Conservation (phyloP, 2,888 invertebrate genomes). For the Eupithecia inturbata region DNA sequence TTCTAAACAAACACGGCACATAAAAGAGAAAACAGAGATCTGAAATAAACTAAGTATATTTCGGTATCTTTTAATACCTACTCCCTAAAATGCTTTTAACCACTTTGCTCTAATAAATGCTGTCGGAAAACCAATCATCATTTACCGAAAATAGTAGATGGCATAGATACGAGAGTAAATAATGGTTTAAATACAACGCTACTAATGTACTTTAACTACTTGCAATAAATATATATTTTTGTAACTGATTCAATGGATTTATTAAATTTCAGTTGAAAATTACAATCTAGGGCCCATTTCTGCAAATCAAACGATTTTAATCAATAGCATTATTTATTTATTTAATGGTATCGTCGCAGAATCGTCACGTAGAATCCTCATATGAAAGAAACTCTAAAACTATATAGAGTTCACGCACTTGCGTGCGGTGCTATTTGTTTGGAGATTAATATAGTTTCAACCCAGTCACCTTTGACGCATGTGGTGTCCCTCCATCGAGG, state of each 20-base stretch:
- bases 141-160: background rate
- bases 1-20: conserved; percentile 14
- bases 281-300: background rate
- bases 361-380: background rate
- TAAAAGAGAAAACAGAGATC: conserved; percentile 11
- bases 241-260: background rate
- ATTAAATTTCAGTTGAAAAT: background rate
- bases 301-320: background rate
- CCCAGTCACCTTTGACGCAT: background rate
- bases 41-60: conserved; percentile 7
- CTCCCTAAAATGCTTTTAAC: background rate
- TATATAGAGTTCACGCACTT: no score
- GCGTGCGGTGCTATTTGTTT: background rate
- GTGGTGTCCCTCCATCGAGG: no score
- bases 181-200: background rate
- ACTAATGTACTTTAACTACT: background rate
- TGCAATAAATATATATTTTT: background rate
- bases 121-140: background rate
- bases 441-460: background rate
- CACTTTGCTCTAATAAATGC: background rate
- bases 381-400: background rate
- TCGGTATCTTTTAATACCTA: background rate
- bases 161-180: background rate
- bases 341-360: background rate
- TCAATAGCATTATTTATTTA: no score